Evolutionary conservation across 2,888 invertebrate species (phyloP), one percentile per base, ranked within the genome.

Genomic region (Heliconius hortense): DNA sequence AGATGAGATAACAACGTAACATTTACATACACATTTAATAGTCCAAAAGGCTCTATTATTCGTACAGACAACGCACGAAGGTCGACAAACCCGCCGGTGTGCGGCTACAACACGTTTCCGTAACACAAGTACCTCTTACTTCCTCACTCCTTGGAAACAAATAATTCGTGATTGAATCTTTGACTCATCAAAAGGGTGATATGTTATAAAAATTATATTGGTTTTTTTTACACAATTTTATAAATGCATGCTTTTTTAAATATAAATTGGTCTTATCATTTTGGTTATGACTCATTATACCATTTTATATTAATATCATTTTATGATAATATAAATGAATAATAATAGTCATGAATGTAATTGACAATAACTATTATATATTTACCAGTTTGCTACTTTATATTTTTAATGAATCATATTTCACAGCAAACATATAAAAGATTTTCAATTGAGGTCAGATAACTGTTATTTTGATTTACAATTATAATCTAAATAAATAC

Each of bases 81-180:
- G 83, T 84, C 83, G 82, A 81, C 82, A 82, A 83, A 84, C 83
- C 75, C 82, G 83, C 79, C 80, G 53, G 28, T 48, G 69, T 79
- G 79, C 77, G 79, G 80, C 75, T 78, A 79, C 78, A 78, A 77
- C 77, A 79, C 80, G 79, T 82, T 83, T 84, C 83, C 83, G 83
- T 81, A 81, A 78, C 60, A 73, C 74, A 77, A 76, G 79, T 75
- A 79, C 78, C 79, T 75, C 71, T 76, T 75, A 81, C 81, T 81
- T 82, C 81, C 82, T 78, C 71, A 60, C 77, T 75, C 77, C 75
- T 79, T 77, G 72, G 75, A 56, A 69, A 71, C 66, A 43, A 74
- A 69, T 70, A 69, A 48, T 21, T 53, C 66, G 26, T 67, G 31
- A 74, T 18, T 66, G 15, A 28, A 53, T 62, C 21, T 48, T 60